A percentile compares a stretch with the other conserved stretches of the same genome.
These are phyloP conservation scores for Astyanax mexicanus DNA, from an alignment of 2,797 vertebrate species.

Conservation along the genomic window DNA sequence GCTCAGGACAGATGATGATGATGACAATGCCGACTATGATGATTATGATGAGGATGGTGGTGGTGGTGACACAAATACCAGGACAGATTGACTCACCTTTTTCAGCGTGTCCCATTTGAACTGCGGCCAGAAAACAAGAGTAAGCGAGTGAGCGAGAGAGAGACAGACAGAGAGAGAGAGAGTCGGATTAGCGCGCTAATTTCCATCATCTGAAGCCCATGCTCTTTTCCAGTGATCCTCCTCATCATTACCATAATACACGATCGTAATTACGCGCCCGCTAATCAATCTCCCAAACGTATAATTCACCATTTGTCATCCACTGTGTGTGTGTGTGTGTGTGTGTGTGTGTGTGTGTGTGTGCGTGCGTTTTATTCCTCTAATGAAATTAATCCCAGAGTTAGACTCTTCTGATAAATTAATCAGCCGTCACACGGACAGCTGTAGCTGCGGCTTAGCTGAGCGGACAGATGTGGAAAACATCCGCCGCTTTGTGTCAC, in stretches of 20 bases:
- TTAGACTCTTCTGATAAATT: slow-evolving; percentile 64
- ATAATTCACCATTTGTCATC: slow-evolving; percentile 59
- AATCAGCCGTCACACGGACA: slow-evolving; percentile 65
- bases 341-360: background rate
- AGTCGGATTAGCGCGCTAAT: slow-evolving; percentile 53
- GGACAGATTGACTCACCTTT: slow-evolving; percentile 58
- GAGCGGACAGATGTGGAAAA: slow-evolving; percentile 58
- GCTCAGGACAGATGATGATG: slow-evolving; percentile 41
- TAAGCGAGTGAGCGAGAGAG: slow-evolving; percentile 38
- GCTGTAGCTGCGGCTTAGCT: slow-evolving; percentile 57
- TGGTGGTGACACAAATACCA: slow-evolving; percentile 32
- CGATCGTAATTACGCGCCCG: slow-evolving; percentile 56
- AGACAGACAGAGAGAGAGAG: slow-evolving; percentile 39
- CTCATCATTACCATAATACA: slow-evolving; percentile 54
- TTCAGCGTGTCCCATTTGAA: slow-evolving; percentile 58
- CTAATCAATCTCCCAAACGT: slow-evolving; percentile 58
- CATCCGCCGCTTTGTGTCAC: background rate
- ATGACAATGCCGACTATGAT: slow-evolving; percentile 8
- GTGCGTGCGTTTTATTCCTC: slow-evolving; percentile 55
- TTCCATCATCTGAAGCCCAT: slow-evolving; percentile 29
- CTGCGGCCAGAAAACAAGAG: slow-evolving; percentile 48
- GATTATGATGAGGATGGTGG: slow-evolving; percentile 36
- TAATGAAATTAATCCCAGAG: slow-evolving; percentile 67
- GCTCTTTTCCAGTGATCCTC: slow-evolving; percentile 46
- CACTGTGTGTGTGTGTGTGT: background rate